These are phyloP conservation scores for Scaptomyza hsui DNA, from an alignment of 1,140 invertebrate genomes.

Conservation along the genomic window DNA sequence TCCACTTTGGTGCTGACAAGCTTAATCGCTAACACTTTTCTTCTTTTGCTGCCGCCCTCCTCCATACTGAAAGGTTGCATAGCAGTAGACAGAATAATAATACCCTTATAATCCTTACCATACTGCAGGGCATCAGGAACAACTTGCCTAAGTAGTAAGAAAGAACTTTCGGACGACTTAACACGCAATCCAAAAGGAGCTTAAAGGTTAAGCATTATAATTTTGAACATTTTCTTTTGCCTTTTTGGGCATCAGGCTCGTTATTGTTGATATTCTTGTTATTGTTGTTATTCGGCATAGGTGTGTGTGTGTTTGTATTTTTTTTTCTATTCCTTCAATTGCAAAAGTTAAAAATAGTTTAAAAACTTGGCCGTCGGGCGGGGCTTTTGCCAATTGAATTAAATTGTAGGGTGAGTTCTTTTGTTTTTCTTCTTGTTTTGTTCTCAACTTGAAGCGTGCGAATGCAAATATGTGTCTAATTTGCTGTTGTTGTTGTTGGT, in stretches of 20 bases:
- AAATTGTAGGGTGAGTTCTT: slow-evolving; percentile 52
- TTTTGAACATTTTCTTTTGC: slow-evolving; percentile 67
- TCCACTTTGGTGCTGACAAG: slow-evolving; percentile 1
- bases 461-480: slow-evolving; percentile 61
- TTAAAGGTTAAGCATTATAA: slow-evolving; percentile 82
- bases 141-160: slow-evolving; percentile 59
- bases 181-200: slow-evolving; percentile 73
- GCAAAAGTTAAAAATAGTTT: slow-evolving; percentile 72
- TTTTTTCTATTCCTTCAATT: slow-evolving; percentile 35
- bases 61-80: slow-evolving; percentile 37
- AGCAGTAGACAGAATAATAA: slow-evolving; percentile 66
- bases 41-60: slow-evolving; percentile 23
- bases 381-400: slow-evolving; percentile 65
- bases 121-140: slow-evolving; percentile 50
- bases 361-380: slow-evolving; percentile 46
- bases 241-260: background rate
- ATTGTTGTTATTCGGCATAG: slow-evolving; percentile 13
- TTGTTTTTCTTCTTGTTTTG: background rate
- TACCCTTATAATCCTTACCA: slow-evolving; percentile 51
- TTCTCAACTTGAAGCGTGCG: slow-evolving; percentile 15
- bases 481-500: no score
- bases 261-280: slow-evolving; percentile 13
- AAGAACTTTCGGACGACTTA: slow-evolving; percentile 67
- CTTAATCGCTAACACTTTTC: background rate
- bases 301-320: background rate